Evolutionary conservation across 2,797 vertebrate species (phyloP), one percentile per base, ranked within the genome.

Genomic region (Dicrostonyx torquatus): DNA sequence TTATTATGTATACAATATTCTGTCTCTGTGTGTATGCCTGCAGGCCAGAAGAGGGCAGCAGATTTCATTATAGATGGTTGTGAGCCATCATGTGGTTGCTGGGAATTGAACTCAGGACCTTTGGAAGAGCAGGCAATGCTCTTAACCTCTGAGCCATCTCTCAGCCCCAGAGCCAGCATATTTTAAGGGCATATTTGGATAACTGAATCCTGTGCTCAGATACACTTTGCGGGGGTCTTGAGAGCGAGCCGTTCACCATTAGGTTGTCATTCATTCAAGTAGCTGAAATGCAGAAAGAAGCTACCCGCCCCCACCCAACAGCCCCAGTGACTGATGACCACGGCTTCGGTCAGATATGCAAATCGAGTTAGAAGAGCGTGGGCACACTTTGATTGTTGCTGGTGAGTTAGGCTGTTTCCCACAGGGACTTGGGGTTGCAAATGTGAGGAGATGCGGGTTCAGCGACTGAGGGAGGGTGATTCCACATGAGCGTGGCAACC

Each of bases 351-450:
- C 14, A 48, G 53, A 55, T 68, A 26, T 1, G 5, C n/a, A 43
- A 40, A 17, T 10, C 26, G 79, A 86, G 77, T 64, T 15, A 62
- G 48, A 40, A 72, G 79, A 26, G 20, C 5, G n/a, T n/a, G 34
- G 94, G 78, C 58, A 68, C 12, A 70, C 1, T 70, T 87, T 29
- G 2, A 17, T 5, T 55, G n/a, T 18, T 50, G 34, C 45, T 43
- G 60, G 40, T 58, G 66, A 40, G 72, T 5, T 10, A 18, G 40
- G 75, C 55, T 68, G 62, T 55, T 60, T 83, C 18, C 87, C 3
- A 14, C 2, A 1, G 60, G 37, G 37, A 40, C 43, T 34, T 0
- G 0, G 76, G n/a, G 48, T 4, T 6, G 8, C 26, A 1, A 15
- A 18, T 31, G 0, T 20, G 64, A 11, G 78, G n/a, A 55, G 53